These are phyloP conservation scores for Ceratina australensis DNA, from an alignment of 1,140 invertebrate species.

Conservation along the genomic window DNA sequence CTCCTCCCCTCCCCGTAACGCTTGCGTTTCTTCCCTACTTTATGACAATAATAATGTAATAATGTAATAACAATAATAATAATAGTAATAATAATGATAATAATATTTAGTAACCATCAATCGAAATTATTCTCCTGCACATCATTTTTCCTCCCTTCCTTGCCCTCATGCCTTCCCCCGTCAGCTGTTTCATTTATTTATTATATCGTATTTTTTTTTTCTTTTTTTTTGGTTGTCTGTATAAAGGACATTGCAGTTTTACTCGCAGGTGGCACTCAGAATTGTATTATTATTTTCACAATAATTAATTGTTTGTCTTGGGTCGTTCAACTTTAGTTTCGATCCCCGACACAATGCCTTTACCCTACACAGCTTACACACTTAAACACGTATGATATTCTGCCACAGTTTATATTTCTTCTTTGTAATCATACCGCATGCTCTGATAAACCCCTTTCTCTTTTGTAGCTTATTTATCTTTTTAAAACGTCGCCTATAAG, in stretches of 20 bases:
- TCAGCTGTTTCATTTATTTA: conserved; percentile 2
- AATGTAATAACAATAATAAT: conserved; percentile 43
- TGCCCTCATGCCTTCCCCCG: neutral
- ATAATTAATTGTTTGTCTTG: neutral
- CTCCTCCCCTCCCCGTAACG: conserved; percentile 18
- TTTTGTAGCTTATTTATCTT: neutral
- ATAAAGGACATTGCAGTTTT: conserved; percentile 57
- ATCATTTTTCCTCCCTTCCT: conserved; percentile 34
- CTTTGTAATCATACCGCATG: neutral
- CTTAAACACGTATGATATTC: conserved; percentile 24
- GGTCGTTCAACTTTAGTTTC: neutral
- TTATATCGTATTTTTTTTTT: conserved; percentile 14
- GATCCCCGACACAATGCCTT: conserved; percentile 10
- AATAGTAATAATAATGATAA: conserved; percentile 52
- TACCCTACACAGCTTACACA: neutral
- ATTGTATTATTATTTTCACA: conserved; percentile 12
- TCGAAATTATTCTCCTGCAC: conserved; percentile 38
- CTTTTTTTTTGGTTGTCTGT: conserved; percentile 39
- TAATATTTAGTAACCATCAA: conserved; percentile 41
- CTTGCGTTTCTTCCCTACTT: conserved; percentile 46
- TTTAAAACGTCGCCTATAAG: conserved; percentile 46
- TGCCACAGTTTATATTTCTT: neutral
- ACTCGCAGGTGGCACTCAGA: conserved; percentile 44
- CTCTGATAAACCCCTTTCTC: neutral
- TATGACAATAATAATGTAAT: conserved; percentile 46